Conservation (phyloP, 2,797 vertebrate species). For the Siniperca obscura region DNA sequence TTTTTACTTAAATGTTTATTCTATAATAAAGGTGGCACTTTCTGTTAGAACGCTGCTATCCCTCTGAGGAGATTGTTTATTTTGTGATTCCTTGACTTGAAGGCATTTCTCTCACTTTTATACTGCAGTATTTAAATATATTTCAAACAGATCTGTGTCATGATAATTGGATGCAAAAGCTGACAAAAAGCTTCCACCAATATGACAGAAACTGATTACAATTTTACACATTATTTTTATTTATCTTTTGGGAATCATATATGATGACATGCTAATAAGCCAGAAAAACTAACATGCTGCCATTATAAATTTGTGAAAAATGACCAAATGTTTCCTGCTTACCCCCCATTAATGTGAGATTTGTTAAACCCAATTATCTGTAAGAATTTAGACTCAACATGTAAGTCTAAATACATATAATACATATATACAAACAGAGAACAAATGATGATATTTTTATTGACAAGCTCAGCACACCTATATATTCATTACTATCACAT, state of each 20-base stretch:
- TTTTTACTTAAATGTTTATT: neutral
- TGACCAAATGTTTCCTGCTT: neutral
- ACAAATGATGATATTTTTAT: too few relatives aligned
- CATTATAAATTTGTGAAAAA: neutral
- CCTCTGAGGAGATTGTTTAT: neutral
- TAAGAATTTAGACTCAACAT: neutral
- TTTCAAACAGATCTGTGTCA: neutral
- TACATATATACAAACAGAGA: too few relatives aligned
- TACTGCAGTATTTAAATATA: neutral
- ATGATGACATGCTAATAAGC: neutral
- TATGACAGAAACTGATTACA: neutral
- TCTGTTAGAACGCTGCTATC: neutral
- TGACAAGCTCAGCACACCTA: neutral
- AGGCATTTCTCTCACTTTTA: constrained; percentile 9
- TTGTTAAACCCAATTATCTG: neutral
- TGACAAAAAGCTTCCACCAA: neutral
- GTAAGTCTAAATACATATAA: too few relatives aligned
- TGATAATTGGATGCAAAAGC: neutral
- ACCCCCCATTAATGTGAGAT: too few relatives aligned
- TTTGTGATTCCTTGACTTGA: constrained; percentile 1
- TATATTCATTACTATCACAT: neutral
- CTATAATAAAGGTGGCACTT: neutral
- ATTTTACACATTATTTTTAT: neutral
- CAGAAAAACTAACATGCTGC: neutral
- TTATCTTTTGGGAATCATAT: neutral